phyloP scores from a whole-genome alignment of 2,888 invertebrate species.

The Formica aserva region DNA sequence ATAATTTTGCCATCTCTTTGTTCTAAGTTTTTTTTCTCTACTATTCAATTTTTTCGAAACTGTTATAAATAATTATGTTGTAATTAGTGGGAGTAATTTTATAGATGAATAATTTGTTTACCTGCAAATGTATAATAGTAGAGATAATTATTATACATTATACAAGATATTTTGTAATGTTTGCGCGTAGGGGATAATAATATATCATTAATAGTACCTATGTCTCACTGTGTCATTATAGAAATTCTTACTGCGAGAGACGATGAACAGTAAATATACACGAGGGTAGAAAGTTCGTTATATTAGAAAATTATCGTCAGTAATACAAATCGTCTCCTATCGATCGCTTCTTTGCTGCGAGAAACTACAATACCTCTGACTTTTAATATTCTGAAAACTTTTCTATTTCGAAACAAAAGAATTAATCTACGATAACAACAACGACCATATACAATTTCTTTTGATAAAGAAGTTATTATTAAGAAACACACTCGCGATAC shows the following conservation, averaged over 20 bases:
- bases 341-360: not conserved
- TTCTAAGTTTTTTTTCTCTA: not conserved
- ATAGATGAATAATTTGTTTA: slow-evolving; percentile 8
- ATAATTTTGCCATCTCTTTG: not conserved
- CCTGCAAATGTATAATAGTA: not conserved
- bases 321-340: not conserved
- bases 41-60: not conserved
- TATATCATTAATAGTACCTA: not conserved
- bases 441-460: not conserved
- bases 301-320: not conserved
- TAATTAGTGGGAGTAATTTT: not conserved
- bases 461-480: not conserved
- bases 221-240: not conserved
- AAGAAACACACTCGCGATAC: not conserved
- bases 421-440: not conserved
- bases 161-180: not conserved
- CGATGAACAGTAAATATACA: not conserved
- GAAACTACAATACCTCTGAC: not conserved
- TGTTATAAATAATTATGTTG: not conserved
- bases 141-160: not conserved
- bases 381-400: slow-evolving; percentile 1
- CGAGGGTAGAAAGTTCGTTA: not conserved
- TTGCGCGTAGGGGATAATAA: not conserved
- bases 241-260: not conserved
- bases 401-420: not conserved